phyloP scores from a whole-genome alignment of 2,797 vertebrate genomes.

The Danio jaintianensis region DNA sequence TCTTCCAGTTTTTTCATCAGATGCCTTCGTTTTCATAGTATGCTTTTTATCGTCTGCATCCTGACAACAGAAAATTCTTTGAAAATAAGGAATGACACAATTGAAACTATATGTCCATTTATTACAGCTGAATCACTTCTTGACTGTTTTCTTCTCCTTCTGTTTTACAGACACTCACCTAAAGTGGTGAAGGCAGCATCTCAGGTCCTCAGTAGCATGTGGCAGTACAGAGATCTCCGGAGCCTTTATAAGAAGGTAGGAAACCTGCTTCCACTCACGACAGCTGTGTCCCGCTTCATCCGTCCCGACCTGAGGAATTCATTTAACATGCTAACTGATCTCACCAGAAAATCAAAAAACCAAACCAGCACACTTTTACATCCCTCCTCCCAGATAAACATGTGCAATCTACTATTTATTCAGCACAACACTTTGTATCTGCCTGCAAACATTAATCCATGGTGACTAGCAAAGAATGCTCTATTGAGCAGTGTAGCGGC shows the following conservation, averaged over 20 bases:
- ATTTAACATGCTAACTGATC: conserved; percentile 35
- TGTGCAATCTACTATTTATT: conserved; percentile 35
- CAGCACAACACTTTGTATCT: conserved; percentile 4
- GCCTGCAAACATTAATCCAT: conserved; percentile 25
- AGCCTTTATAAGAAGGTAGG: conserved; percentile 99
- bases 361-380: background rate
- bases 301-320: background rate
- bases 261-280: background rate
- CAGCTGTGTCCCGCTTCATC: conserved; percentile 20
- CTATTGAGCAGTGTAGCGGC: conserved; percentile 43
- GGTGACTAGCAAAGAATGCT: conserved; percentile 35
- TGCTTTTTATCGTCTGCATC: background rate
- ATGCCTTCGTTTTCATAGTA: background rate
- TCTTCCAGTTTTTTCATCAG: background rate
- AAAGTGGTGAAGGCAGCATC: conserved; percentile 93
- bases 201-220: conserved; percentile 94
- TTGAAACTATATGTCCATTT: background rate
- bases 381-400: background rate
- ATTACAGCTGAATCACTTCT: background rate
- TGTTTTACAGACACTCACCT: conserved; percentile 88
- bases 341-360: background rate
- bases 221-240: conserved; percentile 94
- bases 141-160: conserved; percentile 24
- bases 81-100: background rate
- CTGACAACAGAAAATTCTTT: background rate